These are phyloP conservation scores for Pangasius djambal DNA, from an alignment of 2,797 vertebrate genomes.

Conservation along the genomic window DNA sequence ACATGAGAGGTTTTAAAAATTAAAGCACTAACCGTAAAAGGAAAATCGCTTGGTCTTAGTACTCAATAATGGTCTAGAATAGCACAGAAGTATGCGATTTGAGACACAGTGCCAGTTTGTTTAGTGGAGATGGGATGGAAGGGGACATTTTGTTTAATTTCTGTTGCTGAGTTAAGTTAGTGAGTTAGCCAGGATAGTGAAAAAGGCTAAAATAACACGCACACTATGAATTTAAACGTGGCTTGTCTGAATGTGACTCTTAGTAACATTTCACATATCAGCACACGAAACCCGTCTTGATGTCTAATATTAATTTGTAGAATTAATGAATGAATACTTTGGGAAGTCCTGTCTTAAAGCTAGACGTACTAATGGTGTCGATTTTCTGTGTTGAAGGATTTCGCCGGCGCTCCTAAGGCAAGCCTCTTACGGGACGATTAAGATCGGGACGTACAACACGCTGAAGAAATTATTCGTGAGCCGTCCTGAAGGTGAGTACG, in stretches of 20 bases:
- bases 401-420: constrained; percentile 91
- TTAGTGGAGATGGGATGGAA: too few species aligned
- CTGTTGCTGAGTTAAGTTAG: too few species aligned
- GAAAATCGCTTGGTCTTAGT: neutral
- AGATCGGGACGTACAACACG: constrained; percentile 96
- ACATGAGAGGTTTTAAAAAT: neutral
- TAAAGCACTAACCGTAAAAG: neutral
- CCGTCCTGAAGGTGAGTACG: constrained; percentile 85
- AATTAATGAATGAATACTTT: neutral
- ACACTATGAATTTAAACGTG: too few species aligned
- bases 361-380: neutral
- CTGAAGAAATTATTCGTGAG: constrained; percentile 92
- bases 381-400: constrained; percentile 75
- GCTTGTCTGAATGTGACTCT: neutral
- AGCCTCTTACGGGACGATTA: constrained; percentile 95
- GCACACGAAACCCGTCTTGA: neutral
- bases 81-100: neutral
- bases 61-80: neutral
- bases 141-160: too few species aligned
- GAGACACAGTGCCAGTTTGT: neutral
- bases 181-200: too few species aligned
- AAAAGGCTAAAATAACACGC: too few species aligned
- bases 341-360: neutral
- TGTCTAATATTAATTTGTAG: too few species aligned
- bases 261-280: neutral